These are phyloP conservation scores for Drosophila mettleri DNA, from an alignment of 2,888 invertebrate species.

Conservation along the genomic window DNA sequence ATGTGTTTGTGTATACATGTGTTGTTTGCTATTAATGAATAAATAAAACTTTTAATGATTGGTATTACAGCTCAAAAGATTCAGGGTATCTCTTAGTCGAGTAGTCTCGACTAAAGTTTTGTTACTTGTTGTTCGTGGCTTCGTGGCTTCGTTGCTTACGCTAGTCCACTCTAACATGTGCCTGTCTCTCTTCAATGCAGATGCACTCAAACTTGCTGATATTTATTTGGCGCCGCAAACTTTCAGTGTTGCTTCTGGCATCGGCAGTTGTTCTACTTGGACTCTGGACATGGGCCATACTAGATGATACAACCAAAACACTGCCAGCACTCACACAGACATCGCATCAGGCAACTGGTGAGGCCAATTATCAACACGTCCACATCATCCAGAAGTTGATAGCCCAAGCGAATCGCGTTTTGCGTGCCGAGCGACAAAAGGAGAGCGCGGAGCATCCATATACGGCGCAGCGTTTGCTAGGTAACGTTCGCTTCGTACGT, in stretches of 20 bases:
- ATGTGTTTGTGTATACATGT: no score
- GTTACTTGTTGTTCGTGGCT: constrained; percentile 14
- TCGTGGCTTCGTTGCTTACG: background rate
- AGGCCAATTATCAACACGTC: constrained; percentile 76
- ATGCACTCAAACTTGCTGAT: constrained; percentile 84
- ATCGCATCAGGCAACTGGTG: constrained; percentile 22
- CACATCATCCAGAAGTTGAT: constrained; percentile 84
- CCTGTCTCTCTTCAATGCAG: constrained; percentile 57
- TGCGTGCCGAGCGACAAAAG: constrained; percentile 77
- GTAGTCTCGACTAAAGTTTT: no score
- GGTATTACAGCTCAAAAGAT: no score
- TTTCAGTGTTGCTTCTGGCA: constrained; percentile 81
- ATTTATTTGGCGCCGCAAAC: constrained; percentile 84
- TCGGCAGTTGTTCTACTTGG: constrained; percentile 80
- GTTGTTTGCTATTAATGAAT: no score
- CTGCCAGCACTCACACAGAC: constrained; percentile 34
- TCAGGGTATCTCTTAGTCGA: no score
- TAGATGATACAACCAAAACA: constrained; percentile 67
- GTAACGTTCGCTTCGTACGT: constrained; percentile 80
- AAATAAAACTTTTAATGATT: no score
- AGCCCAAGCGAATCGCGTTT: constrained; percentile 84
- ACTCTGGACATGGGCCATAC: constrained; percentile 85
- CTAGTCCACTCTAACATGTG: constrained; percentile 10
- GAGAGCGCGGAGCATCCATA: constrained; percentile 50
- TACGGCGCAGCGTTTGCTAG: constrained; percentile 48